A percentile compares a stretch with the other conserved stretches of the same genome.
Conservation (phyloP, 2,797 vertebrate species). For the Propithecus perrieri region DNA sequence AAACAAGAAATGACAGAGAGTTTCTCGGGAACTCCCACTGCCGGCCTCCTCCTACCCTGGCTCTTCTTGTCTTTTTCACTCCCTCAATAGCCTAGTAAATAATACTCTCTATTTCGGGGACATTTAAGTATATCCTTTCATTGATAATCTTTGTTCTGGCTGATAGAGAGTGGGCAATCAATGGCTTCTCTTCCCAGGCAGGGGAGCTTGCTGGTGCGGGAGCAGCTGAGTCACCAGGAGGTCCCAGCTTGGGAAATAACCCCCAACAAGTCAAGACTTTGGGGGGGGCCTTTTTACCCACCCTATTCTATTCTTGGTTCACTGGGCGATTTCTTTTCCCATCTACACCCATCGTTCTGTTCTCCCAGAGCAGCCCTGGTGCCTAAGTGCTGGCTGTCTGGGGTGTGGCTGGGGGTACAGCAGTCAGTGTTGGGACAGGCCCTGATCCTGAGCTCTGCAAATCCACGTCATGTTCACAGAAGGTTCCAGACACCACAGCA, state of each 20-base stretch:
- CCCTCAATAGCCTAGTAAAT: conserved; percentile 46
- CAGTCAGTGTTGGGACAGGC: neutral
- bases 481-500: neutral
- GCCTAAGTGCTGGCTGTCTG: neutral
- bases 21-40: conserved; percentile 35
- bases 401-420: accelerated
- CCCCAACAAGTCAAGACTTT: neutral
- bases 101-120: conserved; percentile 40
- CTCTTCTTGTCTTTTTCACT: neutral
- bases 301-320: neutral
- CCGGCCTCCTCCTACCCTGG: neutral
- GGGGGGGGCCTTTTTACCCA: neutral
- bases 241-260: conserved; percentile 19
- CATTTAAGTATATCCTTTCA: conserved; percentile 59
- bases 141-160: conserved; percentile 18
- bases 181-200: neutral
- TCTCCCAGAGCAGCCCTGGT: neutral
- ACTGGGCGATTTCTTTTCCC: neutral
- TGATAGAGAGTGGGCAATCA: conserved; percentile 16
- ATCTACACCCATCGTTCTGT: neutral
- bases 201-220: neutral
- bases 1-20: conserved; percentile 32
- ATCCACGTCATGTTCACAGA: neutral
- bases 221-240: neutral
- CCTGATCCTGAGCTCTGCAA: neutral